Base-by-base conservation (phyloP, 2,797 vertebrate genomes). In the Crax fasciolata region DNA sequence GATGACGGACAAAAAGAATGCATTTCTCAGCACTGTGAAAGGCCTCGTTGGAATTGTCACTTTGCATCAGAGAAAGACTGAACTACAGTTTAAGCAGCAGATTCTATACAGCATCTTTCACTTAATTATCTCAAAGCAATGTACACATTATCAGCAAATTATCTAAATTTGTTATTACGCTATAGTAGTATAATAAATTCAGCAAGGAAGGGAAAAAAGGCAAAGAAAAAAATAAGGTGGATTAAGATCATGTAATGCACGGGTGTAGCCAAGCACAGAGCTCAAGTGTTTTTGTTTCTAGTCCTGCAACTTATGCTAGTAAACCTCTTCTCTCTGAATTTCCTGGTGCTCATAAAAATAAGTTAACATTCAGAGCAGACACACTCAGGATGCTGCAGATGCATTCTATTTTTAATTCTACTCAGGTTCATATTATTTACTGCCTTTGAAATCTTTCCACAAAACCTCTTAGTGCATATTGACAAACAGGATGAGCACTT, bases 401-500 rank as follows among this genome's bases (percentile, higher is more conserved):
- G 28, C 6, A 2, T 8, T 52, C 46, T 15, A 20, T 2, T 41
- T n/a, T 13, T 2, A 11, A 6, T 6, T 62, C 65, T 32, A 24
- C 25, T 72, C 48, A 24, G 35, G 55, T 55, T 13, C 24, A 3
- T 2, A 3, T 2, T 1, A 59, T 20, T 21, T 12, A 11, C 39
- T 25, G 77, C 61, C 19, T 67, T 51, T 15, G 1, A 23, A 24
- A 27, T 5, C 61, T 10, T 38, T n/a, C 44, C 68, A n/a, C 44
- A 17, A 30, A 21, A 10, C 12, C 41, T 8, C 28, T 16, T 12
- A 13, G 13, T 11, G 35, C 39, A 9, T 8, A 20, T 1, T 27
- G 59, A 4, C 43, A 41, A 38, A 66, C 3, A 2, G 58, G 30
- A 20, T 0, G 9, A 3, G 46, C 11, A 6, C 5, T 38, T 10